phyloP scores from a whole-genome alignment of 2,888 invertebrate genomes.

The Xanthia icteritia region DNA sequence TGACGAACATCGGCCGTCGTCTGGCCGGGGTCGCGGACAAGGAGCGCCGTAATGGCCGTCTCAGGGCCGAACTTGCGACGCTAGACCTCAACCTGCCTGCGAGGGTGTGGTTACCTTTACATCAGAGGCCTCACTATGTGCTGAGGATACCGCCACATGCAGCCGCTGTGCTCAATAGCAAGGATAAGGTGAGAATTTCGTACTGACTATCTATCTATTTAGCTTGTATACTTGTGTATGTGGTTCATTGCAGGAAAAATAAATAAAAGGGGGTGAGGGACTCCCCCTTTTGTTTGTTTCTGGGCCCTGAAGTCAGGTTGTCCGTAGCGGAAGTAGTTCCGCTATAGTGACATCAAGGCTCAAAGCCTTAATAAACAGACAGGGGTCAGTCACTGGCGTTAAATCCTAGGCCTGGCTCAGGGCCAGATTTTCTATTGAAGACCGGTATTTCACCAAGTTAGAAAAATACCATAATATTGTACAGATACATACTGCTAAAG shows the following conservation, averaged over 20 bases:
- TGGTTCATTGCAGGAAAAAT: not conserved
- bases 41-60: conserved; percentile 97
- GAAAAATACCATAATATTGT: not conserved
- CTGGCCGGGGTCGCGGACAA: conserved; percentile 86
- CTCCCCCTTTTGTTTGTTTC: not conserved
- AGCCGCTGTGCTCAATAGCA: conserved; percentile 99
- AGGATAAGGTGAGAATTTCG: conserved; percentile 93
- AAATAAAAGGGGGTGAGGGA: too few relatives aligned
- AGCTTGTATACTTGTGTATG: not conserved
- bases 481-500: not conserved
- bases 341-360: conserved; percentile 2
- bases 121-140: conserved; percentile 97
- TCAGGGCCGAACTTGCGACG: conserved; percentile 97
- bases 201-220: not conserved
- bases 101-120: conserved; percentile 98
- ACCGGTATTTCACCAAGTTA: conserved; percentile 5
- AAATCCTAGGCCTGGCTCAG: conserved; percentile 26
- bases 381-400: conserved; percentile 7
- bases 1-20: conserved; percentile 85
- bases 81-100: conserved; percentile 99
- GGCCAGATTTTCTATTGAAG: conserved; percentile 20
- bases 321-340: not conserved
- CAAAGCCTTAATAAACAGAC: not conserved
- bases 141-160: conserved; percentile 99
- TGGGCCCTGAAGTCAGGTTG: not conserved